These are phyloP conservation scores for Microtus ochrogaster DNA, from an alignment of 2,113 vertebrate genomes.

Conservation along the genomic window DNA sequence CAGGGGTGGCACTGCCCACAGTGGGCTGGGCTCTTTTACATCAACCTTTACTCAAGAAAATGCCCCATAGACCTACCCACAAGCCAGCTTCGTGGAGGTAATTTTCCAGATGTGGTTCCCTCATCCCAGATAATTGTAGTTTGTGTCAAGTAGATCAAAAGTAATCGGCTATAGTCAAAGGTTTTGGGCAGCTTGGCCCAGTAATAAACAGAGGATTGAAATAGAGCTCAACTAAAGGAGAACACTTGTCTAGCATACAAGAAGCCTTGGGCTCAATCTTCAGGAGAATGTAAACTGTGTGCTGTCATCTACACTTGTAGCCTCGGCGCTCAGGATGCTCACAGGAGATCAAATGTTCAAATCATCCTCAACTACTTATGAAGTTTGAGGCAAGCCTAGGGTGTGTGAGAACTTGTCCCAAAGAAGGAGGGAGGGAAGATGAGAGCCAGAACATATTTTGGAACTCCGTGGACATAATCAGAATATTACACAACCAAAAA, in stretches of 20 bases:
- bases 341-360: not conserved
- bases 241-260: not conserved
- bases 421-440: not conserved
- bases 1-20: not conserved
- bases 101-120: not conserved
- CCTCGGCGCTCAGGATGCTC: not conserved
- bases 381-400: not conserved
- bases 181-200: not conserved
- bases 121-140: not conserved
- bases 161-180: not conserved
- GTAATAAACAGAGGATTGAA: not conserved
- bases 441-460: not conserved
- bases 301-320: rapidly evolving
- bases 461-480: not conserved
- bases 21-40: not conserved
- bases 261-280: not conserved
- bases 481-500: not conserved
- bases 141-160: not conserved
- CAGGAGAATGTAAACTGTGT: not conserved
- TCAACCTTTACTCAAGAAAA: not conserved
- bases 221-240: too few relatives aligned
- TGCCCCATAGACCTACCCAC: not conserved
- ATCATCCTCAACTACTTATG: not conserved
- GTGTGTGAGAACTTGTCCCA: not conserved
- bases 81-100: not conserved